Conservation (phyloP, 1,140 invertebrate genomes). For the Pachyrhynchus sulphureomaculatus region DNA sequence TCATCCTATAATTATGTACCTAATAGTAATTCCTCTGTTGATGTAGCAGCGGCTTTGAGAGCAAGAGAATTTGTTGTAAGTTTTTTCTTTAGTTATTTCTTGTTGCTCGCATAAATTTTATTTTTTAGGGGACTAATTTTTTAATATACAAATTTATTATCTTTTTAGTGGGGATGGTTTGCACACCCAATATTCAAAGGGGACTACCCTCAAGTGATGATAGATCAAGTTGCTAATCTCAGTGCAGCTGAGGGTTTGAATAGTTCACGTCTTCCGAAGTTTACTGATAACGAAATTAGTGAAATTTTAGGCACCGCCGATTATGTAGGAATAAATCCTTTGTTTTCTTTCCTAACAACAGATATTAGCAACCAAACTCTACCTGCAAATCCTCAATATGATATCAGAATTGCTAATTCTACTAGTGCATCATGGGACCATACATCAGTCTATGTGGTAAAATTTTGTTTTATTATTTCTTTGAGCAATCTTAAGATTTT, state of each 20-base stretch:
- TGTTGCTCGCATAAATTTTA: no score
- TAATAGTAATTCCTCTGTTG: no score
- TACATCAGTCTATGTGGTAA: background rate
- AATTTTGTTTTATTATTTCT: no score
- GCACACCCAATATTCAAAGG: background rate
- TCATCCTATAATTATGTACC: no score
- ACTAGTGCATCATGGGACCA: background rate
- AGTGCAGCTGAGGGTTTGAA: background rate
- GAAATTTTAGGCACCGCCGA: background rate
- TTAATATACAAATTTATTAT: no score
- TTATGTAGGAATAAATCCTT: background rate
- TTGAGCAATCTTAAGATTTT: no score
- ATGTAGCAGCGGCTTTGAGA: no score
- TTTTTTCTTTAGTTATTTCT: no score
- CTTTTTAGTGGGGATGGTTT: background rate
- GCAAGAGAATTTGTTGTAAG: no score
- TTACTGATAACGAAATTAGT: background rate
- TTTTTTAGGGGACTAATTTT: no score
- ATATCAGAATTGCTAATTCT: background rate
- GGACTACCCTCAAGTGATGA: background rate
- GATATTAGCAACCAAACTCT: background rate
- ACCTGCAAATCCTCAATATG: background rate
- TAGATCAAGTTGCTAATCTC: background rate
- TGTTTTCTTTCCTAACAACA: background rate
- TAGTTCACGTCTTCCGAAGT: background rate